Base-by-base conservation (phyloP, 2,888 invertebrate genomes). In the Philereme transversata region DNA sequence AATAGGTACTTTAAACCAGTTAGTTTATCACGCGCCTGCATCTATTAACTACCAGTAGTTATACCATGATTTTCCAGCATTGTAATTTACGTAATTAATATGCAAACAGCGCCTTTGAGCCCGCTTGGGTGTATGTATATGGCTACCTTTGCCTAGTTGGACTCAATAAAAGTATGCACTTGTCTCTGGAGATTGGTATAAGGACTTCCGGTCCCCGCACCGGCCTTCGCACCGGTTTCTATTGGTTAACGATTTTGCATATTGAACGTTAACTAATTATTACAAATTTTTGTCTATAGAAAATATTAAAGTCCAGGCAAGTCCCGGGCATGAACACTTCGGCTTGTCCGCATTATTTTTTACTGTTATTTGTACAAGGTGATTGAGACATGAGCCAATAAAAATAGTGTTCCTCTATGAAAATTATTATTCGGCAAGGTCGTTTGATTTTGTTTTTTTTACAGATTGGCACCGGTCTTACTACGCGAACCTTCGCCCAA, bases 401-500 rank as follows among this genome's bases (percentile, higher is more conserved):
- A n/a, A n/a, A n/a, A n/a, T n/a, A n/a, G n/a, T n/a, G n/a, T n/a
- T n/a, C n/a, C n/a, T n/a, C n/a, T n/a, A n/a, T n/a, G n/a, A n/a
- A n/a, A n/a, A n/a, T n/a, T n/a, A n/a, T n/a, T n/a, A n/a, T n/a
- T n/a, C n/a, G 38, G 38, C 8, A 38, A 8, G 38, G 4, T 38
- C 8, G 38, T 38, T 38, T 38, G n/a, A 11, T 40, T 40, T 40
- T 50, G 38, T 52, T 64, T 64, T 62, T 68, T 69, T 82, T 78
- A 43, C 87, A 92, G 91, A 91, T 63, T 92, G 91, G 91, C 91
- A 92, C 80, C 80, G 81, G 59, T 92, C 91, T 4, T 92, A 91
- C 77, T 91, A 92, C 74, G 82, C 84, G 9, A 90, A 90, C 69
- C 92, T 94, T 69, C 93, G 94, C 68, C 94, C 95, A 8, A 94